Conservation (phyloP, 2,797 vertebrate species). For the Graptemys geographica region DNA sequence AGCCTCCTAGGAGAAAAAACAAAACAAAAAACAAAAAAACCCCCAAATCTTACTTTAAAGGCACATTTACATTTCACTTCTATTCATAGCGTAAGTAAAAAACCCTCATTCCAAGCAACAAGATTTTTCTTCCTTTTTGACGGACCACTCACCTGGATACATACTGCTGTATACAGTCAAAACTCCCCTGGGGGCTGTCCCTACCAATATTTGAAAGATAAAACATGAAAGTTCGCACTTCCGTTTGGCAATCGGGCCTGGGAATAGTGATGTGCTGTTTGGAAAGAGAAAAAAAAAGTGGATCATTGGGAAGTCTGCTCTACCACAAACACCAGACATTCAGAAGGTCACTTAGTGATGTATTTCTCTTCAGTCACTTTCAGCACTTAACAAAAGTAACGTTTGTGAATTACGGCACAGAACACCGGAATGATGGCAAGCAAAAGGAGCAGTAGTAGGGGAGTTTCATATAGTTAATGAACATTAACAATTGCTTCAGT, state of each 20-base stretch:
- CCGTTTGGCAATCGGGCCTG: slow-evolving; percentile 86
- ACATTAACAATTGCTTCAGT: not conserved
- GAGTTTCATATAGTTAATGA: not conserved
- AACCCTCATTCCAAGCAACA: not conserved
- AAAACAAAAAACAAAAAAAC: not conserved
- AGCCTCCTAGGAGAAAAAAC: not conserved
- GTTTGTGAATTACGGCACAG: fast-evolving
- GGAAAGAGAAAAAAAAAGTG: not conserved
- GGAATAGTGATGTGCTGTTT: slow-evolving; percentile 95
- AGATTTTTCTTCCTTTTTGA: not conserved
- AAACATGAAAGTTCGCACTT: slow-evolving; percentile 92
- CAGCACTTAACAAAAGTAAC: fast-evolving
- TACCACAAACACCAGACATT: not conserved
- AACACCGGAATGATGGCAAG: not conserved
- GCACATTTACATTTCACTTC: fast-evolving
- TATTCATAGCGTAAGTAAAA: not conserved
- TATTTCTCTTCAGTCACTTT: fast-evolving
- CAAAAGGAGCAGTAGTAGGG: fast-evolving
- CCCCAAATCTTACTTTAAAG: not conserved
- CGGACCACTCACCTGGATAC: slow-evolving; percentile 89
- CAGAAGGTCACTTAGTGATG: fast-evolving
- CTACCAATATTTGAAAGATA: slow-evolving; percentile 96
- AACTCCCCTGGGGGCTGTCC: slow-evolving; percentile 97
- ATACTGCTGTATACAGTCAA: slow-evolving; percentile 98
- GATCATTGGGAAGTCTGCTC: not conserved